These are phyloP conservation scores for Mastomys coucha DNA, from an alignment of 2,113 vertebrate genomes.

Conservation along the genomic window DNA sequence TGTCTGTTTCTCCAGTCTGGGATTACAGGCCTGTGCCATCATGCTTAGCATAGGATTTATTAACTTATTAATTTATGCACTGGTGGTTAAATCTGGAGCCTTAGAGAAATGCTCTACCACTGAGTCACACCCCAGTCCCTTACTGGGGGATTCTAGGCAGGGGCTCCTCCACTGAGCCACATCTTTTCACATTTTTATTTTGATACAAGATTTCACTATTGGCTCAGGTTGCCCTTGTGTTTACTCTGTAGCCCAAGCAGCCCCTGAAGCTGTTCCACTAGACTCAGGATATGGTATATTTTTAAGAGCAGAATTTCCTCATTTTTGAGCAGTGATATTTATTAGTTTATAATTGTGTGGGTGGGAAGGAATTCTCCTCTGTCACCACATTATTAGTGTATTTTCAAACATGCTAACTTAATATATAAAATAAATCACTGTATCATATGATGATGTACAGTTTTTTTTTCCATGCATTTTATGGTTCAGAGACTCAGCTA, in stretches of 20 bases:
- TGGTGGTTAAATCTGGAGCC: background rate
- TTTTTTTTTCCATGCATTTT: background rate
- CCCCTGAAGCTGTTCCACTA: background rate
- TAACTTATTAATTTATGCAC: background rate
- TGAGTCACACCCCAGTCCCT: background rate
- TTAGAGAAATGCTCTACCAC: background rate
- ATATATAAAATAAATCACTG: background rate
- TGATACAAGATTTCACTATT: background rate
- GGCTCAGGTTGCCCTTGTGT: background rate
- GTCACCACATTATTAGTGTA: slow-evolving; percentile 5
- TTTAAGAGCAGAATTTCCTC: slow-evolving; percentile 1
- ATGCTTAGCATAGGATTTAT: background rate
- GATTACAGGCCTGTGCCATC: background rate
- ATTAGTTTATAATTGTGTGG: background rate
- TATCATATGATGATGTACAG: background rate
- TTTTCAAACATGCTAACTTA: background rate
- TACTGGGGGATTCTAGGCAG: background rate
- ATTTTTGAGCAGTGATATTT: background rate
- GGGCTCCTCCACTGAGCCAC: background rate
- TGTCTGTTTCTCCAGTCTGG: background rate
- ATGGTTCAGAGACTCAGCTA: background rate
- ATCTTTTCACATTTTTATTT: background rate
- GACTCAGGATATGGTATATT: background rate
- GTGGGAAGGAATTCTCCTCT: background rate
- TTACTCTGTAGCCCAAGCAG: background rate